Percentiles rank a stretch among this genome's conserved stretches.
phyloP scores from a whole-genome alignment of 1,140 invertebrate genomes.

The Lucilia sericata region DNA sequence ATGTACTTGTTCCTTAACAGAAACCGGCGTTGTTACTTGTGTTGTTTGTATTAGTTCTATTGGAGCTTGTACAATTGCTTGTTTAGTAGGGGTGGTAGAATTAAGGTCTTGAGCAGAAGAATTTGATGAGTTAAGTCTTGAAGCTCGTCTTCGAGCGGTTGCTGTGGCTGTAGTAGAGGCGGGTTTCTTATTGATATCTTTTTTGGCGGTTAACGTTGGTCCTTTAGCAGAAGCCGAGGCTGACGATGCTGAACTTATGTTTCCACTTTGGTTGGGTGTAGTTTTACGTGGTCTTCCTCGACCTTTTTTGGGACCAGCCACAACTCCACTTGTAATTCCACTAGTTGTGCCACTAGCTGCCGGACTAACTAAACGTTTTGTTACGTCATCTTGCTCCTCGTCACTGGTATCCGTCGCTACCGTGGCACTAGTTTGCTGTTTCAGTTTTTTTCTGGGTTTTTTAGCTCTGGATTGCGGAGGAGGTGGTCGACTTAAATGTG shows the following conservation, averaged over 20 bases:
- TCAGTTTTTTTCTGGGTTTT: slow-evolving; percentile 56
- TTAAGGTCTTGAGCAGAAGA: background rate
- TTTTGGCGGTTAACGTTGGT: slow-evolving; percentile 63
- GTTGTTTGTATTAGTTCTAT: background rate
- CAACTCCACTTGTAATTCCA: slow-evolving; percentile 28
- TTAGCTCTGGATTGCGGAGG: slow-evolving; percentile 49
- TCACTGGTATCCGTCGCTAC: slow-evolving; percentile 60
- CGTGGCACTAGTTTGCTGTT: slow-evolving; percentile 50
- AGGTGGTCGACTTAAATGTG: background rate
- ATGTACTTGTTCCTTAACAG: slow-evolving; percentile 1
- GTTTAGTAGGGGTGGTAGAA: slow-evolving; percentile 37
- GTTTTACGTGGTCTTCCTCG: slow-evolving; percentile 62
- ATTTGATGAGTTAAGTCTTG: slow-evolving; percentile 45
- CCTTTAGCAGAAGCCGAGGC: slow-evolving; percentile 55
- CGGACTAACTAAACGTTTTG: slow-evolving; percentile 12
- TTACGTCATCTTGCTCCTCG: slow-evolving; percentile 52
- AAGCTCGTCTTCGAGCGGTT: slow-evolving; percentile 41
- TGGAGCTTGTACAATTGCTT: slow-evolving; percentile 32
- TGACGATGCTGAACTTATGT: slow-evolving; percentile 52
- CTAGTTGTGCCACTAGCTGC: slow-evolving; percentile 1
- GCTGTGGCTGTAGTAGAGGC: slow-evolving; percentile 2
- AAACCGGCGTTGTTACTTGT: background rate
- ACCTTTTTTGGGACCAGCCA: slow-evolving; percentile 53
- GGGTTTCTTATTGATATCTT: slow-evolving; percentile 54
- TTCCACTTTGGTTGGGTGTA: slow-evolving; percentile 45